Evolutionary conservation across 1,140 invertebrate species (phyloP).

Genomic region (Drosophila guanche): DNA sequence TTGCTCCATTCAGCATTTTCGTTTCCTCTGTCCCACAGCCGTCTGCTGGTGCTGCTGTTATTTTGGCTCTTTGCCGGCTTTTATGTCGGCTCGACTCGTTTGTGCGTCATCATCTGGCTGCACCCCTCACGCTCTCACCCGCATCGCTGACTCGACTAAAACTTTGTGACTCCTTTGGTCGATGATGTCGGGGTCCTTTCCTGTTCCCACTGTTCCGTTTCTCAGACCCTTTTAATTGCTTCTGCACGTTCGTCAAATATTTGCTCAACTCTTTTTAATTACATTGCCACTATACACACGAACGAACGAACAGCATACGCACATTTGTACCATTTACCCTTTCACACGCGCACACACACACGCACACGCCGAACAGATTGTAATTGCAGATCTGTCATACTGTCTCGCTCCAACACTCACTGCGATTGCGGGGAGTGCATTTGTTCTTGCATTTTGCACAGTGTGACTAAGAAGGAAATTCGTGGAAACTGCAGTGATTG

Average conservation of each 20-base stretch:
- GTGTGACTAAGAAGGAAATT: constrained; percentile 37
- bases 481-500: constrained; percentile 39
- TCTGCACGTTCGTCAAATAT: constrained; percentile 82
- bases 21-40: constrained; percentile 1
- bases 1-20: constrained; percentile 51
- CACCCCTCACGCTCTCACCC: constrained; percentile 38
- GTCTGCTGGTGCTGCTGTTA: background rate
- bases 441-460: constrained; percentile 12
- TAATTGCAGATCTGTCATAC: constrained; percentile 40
- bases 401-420: background rate
- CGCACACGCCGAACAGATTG: constrained; percentile 23
- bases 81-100: constrained; percentile 16
- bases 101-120: constrained; percentile 56
- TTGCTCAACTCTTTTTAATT: constrained; percentile 82
- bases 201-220: constrained; percentile 11
- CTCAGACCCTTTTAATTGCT: constrained; percentile 60
- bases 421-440: constrained; percentile 6
- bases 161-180: constrained; percentile 10
- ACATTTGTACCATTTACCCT: constrained; percentile 39
- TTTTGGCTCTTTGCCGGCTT: constrained; percentile 54
- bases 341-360: constrained; percentile 35
- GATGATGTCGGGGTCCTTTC: constrained; percentile 6
- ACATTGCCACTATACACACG: constrained; percentile 58
- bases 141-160: constrained; percentile 19
- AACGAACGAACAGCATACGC: constrained; percentile 17